Base-by-base conservation (phyloP, 2,797 vertebrate genomes). In the Oreochromis grahami region DNA sequence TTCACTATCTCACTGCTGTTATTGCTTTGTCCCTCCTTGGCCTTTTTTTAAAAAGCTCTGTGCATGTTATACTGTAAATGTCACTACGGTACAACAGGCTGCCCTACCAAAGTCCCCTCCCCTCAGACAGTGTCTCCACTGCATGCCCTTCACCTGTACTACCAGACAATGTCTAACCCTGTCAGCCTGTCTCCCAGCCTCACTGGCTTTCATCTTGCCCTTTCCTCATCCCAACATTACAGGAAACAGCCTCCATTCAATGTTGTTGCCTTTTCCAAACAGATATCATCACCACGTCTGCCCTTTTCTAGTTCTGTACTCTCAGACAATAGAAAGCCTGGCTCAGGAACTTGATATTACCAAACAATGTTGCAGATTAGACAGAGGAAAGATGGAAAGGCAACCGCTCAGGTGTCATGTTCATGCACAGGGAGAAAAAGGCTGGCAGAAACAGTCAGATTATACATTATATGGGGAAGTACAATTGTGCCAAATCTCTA, bases 351-450 rank as follows among this genome's bases (percentile, higher is more conserved):
- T 14, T 83, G 78, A 89, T 83, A 82, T 76, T 78, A 29, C 32
- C 3, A 43, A 86, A 85, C 80, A 88, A 82, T 63, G 65, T 76
- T 74, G 50, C 12, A 80, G 83, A 90, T 76, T 76, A 81, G 14
- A 79, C 38, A 77, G 50, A 77, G 32, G 74, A 55, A 76, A 50
- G 53, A 38, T 63, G 48, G n/a, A 55, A 29, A 53, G 32, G 15
- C 77, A 34, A 21, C 43, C 24, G 29, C 51, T 78, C 77, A 76
- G 79, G 41, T 89, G 70, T 43, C 38, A 21, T 83, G 26, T 83
- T 80, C 32, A 56, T 8, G 58, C 15, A 52, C 17, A 38, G 3
- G 21, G 38, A 81, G 19, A 72, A 80, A 84, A 81, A 85, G 52
- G 48, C 79, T 84, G 80, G n/a, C 8, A 6, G 17, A 82, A 77